A percentile compares a stretch with the other conserved stretches of the same genome.
These are phyloP conservation scores for Lates calcarifer DNA, from an alignment of 2,113 vertebrate species.

Conservation along the genomic window DNA sequence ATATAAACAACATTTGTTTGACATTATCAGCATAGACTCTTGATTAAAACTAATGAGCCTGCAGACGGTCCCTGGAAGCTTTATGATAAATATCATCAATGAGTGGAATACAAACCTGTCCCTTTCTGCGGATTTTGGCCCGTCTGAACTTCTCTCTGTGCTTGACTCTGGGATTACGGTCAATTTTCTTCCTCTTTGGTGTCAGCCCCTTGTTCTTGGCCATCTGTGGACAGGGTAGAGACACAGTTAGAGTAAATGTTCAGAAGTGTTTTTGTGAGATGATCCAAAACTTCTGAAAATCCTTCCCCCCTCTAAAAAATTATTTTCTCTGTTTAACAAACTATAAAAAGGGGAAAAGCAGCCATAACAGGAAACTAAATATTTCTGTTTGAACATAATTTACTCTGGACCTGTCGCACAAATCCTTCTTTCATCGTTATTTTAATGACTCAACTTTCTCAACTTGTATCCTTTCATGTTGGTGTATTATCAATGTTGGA, in stretches of 20 bases:
- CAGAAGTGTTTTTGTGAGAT: neutral
- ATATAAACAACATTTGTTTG: slow-evolving; percentile 13
- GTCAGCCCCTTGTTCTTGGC: slow-evolving; percentile 93
- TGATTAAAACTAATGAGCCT: neutral
- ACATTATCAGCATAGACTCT: neutral
- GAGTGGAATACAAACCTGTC: slow-evolving; percentile 84
- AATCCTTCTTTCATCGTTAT: too few relatives aligned
- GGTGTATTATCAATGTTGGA: too few relatives aligned
- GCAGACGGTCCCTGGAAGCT: neutral
- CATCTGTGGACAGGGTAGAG: slow-evolving; percentile 78
- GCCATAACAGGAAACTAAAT: too few relatives aligned
- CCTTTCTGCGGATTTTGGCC: slow-evolving; percentile 94
- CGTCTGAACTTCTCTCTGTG: slow-evolving; percentile 94
- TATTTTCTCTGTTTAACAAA: too few relatives aligned
- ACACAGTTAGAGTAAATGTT: neutral
- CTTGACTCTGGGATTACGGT: slow-evolving; percentile 97
- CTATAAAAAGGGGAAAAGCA: too few relatives aligned
- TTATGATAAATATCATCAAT: neutral
- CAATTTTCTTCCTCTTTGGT: slow-evolving; percentile 95
- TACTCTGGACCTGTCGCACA: too few relatives aligned
- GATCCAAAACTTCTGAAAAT: too few relatives aligned
- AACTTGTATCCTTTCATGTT: too few relatives aligned
- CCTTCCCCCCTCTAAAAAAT: too few relatives aligned
- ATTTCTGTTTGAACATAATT: too few relatives aligned
- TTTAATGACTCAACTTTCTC: too few relatives aligned